These are phyloP conservation scores for Tylochromis polylepis DNA, from an alignment of 2,113 vertebrate genomes.

Conservation along the genomic window DNA sequence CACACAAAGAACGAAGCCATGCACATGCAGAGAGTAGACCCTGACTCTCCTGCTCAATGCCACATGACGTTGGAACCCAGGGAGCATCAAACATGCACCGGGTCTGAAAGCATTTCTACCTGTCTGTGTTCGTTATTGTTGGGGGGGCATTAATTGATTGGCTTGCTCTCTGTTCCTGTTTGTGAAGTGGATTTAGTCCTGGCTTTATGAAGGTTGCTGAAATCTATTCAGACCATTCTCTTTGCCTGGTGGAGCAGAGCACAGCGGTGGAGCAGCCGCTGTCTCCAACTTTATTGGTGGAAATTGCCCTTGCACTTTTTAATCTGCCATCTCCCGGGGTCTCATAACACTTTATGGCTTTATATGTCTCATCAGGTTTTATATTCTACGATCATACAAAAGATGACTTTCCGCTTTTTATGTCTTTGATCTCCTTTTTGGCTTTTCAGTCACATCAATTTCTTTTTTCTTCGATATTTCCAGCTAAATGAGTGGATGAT, in stretches of 20 bases:
- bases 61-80: slow-evolving; percentile 36
- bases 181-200: slow-evolving; percentile 51
- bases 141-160: slow-evolving; percentile 67
- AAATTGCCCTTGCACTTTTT: slow-evolving; percentile 53
- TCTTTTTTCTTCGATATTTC: neutral
- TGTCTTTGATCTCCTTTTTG: neutral
- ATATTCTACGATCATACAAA: slow-evolving; percentile 35
- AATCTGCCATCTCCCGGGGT: slow-evolving; percentile 53
- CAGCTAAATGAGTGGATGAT: neutral
- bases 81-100: slow-evolving; percentile 38
- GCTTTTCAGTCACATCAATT: neutral
- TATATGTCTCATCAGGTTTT: slow-evolving; percentile 60
- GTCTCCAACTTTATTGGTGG: slow-evolving; percentile 46
- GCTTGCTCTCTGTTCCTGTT: slow-evolving; percentile 54
- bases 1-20: slow-evolving; percentile 45
- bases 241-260: slow-evolving; percentile 40
- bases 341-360: slow-evolving; percentile 48
- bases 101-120: slow-evolving; percentile 59
- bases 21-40: slow-evolving; percentile 38
- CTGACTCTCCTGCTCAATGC: slow-evolving; percentile 50
- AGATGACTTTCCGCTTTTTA: slow-evolving; percentile 1
- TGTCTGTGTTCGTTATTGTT: slow-evolving; percentile 27
- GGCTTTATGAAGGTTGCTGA: slow-evolving; percentile 56
- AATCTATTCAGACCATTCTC: slow-evolving; percentile 54
- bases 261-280: slow-evolving; percentile 36